Conservation (phyloP, 2,888 invertebrate genomes). For the Drosophila paucipuncta region DNA sequence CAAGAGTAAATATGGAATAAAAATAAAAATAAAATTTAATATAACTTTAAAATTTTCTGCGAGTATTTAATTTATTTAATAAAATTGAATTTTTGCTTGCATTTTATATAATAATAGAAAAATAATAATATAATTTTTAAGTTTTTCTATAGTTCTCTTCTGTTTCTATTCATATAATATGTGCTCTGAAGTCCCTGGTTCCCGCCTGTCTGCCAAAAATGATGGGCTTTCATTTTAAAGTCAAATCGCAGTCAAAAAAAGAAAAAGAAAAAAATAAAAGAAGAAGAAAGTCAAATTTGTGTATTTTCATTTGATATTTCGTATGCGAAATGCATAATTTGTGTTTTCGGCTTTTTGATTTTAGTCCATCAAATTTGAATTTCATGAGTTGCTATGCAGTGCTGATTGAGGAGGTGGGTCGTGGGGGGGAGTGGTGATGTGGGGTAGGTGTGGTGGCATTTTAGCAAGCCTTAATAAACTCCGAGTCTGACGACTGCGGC, state of each 20-base stretch:
- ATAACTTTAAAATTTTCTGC: too few relatives aligned
- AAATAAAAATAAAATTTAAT: not conserved
- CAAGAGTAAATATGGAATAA: not conserved
- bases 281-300: not conserved
- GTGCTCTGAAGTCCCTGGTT: not conserved
- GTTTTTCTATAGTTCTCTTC: not conserved
- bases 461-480: constrained; percentile 55
- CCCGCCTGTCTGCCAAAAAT: constrained; percentile 4
- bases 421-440: too few relatives aligned
- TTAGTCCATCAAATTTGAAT: constrained; percentile 50
- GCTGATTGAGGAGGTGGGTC: not conserved
- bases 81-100: not conserved
- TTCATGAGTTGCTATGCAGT: constrained; percentile 48
- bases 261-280: not conserved
- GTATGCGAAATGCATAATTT: constrained; percentile 57
- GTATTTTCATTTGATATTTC: constrained; percentile 22
- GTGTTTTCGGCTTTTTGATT: constrained; percentile 33
- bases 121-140: not conserved
- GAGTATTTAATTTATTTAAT: too few relatives aligned
- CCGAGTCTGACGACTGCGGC: constrained; percentile 17
- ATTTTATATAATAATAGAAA: not conserved
- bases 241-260: constrained; percentile 35
- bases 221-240: constrained; percentile 14
- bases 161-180: constrained; percentile 2
- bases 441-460: constrained; percentile 34